Evolutionary conservation across 1,140 invertebrate species (phyloP).

Genomic region (Fopius arisanus): DNA sequence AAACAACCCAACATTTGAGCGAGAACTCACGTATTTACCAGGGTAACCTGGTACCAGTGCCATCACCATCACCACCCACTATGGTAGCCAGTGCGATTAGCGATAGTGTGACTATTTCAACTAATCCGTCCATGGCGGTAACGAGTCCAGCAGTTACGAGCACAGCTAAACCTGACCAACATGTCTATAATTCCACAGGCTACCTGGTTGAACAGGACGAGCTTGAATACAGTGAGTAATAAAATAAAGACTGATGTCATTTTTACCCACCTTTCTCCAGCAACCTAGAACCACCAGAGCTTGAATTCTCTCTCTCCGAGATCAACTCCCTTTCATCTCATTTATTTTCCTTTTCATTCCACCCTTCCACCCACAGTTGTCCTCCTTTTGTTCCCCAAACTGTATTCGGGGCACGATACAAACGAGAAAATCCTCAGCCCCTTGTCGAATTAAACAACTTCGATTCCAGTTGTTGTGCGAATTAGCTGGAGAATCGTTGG

Average conservation of each 20-base stretch:
- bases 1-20: slow-evolving; percentile 35
- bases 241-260: not conserved
- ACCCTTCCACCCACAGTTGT: not conserved
- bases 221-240: slow-evolving; percentile 61
- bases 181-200: slow-evolving; percentile 55
- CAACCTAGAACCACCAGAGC: not conserved
- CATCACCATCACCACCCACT: slow-evolving; percentile 45
- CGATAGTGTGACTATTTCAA: slow-evolving; percentile 49
- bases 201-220: slow-evolving; percentile 57
- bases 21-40: slow-evolving; percentile 39
- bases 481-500: slow-evolving; percentile 9
- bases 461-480: slow-evolving; percentile 15
- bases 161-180: slow-evolving; percentile 51
- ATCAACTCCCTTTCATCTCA: not conserved
- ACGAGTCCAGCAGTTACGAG: slow-evolving; percentile 50
- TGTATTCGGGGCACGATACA: slow-evolving; percentile 3
- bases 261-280: not conserved
- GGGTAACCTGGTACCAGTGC: slow-evolving; percentile 15
- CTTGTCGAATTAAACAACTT: slow-evolving; percentile 25
- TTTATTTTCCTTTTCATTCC: not conserved
- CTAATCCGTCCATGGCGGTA: slow-evolving; percentile 57
- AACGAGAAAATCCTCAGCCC: not conserved
- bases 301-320: not conserved
- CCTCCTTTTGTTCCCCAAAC: not conserved
- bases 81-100: slow-evolving; percentile 53